These are phyloP conservation scores for Ferrisia virgata DNA, from an alignment of 2,888 invertebrate species.

Conservation along the genomic window DNA sequence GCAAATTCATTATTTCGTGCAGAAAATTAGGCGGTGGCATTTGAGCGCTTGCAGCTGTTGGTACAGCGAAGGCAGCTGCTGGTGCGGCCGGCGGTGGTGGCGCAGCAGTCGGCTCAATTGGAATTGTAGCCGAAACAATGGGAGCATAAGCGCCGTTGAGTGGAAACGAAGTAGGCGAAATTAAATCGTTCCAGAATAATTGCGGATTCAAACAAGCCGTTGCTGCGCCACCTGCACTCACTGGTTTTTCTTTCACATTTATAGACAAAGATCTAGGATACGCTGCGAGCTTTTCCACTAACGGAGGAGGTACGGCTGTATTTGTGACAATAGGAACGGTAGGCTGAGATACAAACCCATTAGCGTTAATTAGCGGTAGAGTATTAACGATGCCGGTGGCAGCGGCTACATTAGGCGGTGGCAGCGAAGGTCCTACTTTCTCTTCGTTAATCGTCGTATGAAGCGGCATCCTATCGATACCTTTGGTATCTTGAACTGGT, in stretches of 20 bases:
- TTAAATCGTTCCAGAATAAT: slow-evolving; percentile 24
- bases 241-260: slow-evolving; percentile 22
- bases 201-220: not conserved
- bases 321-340: slow-evolving; percentile 19
- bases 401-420: not conserved
- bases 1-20: slow-evolving; percentile 36
- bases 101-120: not conserved
- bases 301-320: slow-evolving; percentile 33
- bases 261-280: not conserved
- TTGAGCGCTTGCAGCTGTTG: slow-evolving; percentile 30
- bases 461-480: not conserved
- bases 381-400: slow-evolving; percentile 11
- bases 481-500: not conserved
- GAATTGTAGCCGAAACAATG: slow-evolving; percentile 41
- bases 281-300: slow-evolving; percentile 8
- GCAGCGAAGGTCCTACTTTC: slow-evolving; percentile 25
- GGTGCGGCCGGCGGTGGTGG: not conserved
- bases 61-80: slow-evolving; percentile 25
- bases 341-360: not conserved
- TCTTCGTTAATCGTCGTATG: not conserved
- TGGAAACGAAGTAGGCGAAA: not conserved
- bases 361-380: slow-evolving; percentile 24
- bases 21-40: not conserved
- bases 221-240: not conserved
- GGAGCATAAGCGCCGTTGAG: not conserved